A percentile compares a stretch with the other conserved stretches of the same genome.
phyloP scores from a whole-genome alignment of 2,888 invertebrate genomes.

The Microdon myrmicae region DNA sequence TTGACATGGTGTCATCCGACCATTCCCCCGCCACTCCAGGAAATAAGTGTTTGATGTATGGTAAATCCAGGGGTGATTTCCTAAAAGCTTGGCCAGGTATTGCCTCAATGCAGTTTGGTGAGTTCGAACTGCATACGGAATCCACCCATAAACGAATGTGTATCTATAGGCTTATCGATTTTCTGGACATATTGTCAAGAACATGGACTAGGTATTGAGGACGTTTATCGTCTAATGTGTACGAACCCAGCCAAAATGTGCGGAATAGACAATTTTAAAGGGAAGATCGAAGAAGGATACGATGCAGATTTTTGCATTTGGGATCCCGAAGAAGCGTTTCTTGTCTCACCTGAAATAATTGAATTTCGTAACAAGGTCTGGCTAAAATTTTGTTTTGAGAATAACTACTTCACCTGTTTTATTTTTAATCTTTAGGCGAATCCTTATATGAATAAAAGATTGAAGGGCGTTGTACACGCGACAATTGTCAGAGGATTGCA shows the following conservation, averaged over 20 bases:
- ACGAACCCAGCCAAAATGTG: constrained; percentile 73
- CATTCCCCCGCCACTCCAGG: constrained; percentile 77
- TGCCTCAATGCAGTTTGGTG: constrained; percentile 78
- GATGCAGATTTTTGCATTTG: constrained; percentile 81
- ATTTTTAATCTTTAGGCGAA: constrained; percentile 69
- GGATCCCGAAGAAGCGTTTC: constrained; percentile 73
- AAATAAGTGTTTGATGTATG: constrained; percentile 68
- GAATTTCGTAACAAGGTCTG: constrained; percentile 77
- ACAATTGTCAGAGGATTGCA: constrained; percentile 75
- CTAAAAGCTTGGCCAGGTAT: constrained; percentile 80
- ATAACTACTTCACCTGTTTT: neutral
- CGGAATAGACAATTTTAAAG: constrained; percentile 72
- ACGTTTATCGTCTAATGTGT: constrained; percentile 72
- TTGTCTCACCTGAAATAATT: constrained; percentile 71
- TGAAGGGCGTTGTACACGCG: constrained; percentile 73
- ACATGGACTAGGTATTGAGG: constrained; percentile 69
- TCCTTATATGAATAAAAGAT: constrained; percentile 72
- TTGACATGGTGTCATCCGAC: constrained; percentile 76
- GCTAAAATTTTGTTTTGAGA: neutral
- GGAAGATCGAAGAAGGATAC: constrained; percentile 71
- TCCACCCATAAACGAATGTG: neutral
- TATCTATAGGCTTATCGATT: constrained; percentile 70
- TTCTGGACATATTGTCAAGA: constrained; percentile 75
- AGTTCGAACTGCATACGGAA: neutral
- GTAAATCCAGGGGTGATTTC: constrained; percentile 70